Conservation (phyloP, 2,113 vertebrate species). For the Datnioides undecimradiatus region DNA sequence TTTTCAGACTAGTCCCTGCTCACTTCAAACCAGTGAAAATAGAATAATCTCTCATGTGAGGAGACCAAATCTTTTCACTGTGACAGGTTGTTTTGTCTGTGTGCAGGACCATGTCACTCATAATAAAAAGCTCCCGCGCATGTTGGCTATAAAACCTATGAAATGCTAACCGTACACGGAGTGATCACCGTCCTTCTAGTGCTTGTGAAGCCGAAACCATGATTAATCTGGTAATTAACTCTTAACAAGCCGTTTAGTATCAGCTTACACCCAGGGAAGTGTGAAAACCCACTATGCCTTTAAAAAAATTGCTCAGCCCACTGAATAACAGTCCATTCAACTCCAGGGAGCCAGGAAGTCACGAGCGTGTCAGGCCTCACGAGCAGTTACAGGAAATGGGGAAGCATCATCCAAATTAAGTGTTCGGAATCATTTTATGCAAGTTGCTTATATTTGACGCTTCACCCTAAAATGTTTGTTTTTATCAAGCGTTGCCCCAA, state of each 20-base stretch:
- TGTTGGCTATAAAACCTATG: not conserved
- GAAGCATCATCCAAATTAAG: slow-evolving; percentile 46
- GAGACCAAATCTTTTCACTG: not conserved
- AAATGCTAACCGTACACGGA: not conserved
- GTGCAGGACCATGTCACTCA: not conserved
- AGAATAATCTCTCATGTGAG: not conserved
- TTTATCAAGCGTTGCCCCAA: slow-evolving; percentile 71
- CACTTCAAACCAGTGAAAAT: not conserved
- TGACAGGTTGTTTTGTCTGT: not conserved
- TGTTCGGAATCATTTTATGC: slow-evolving; percentile 44
- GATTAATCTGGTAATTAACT: slow-evolving; percentile 53
- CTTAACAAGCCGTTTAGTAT: slow-evolving; percentile 58
- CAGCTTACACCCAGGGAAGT: slow-evolving; percentile 45
- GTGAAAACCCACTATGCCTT: slow-evolving; percentile 20
- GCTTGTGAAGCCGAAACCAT: not conserved
- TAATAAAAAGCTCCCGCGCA: not conserved
- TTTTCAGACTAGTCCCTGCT: not conserved
- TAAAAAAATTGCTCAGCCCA: slow-evolving; percentile 38
- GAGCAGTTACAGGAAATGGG: slow-evolving; percentile 8
- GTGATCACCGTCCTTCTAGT: slow-evolving; percentile 14
- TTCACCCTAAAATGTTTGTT: slow-evolving; percentile 69
- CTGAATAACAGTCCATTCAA: slow-evolving; percentile 51
- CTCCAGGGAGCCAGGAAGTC: slow-evolving; percentile 47
- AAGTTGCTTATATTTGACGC: slow-evolving; percentile 44
- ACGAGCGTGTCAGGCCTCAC: slow-evolving; percentile 26